These are phyloP conservation scores for Alviniconcha strummeri DNA, from an alignment of 2,888 invertebrate genomes.

Conservation along the genomic window DNA sequence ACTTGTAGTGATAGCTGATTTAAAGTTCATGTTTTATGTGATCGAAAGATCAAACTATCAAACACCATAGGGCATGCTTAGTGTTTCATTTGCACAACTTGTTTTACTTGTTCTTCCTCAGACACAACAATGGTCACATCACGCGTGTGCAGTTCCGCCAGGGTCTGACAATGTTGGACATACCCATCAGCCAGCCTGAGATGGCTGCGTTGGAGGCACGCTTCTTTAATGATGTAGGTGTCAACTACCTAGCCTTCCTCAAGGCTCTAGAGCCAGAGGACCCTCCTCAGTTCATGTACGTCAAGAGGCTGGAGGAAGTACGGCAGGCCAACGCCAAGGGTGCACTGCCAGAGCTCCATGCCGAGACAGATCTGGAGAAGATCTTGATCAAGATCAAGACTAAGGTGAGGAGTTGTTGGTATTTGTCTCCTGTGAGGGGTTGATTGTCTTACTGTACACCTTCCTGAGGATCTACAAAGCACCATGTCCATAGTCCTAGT, in stretches of 20 bases:
- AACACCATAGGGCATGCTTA: no score
- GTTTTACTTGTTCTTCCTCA: slow-evolving; percentile 33
- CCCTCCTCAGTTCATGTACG: slow-evolving; percentile 64
- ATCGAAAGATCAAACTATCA: no score
- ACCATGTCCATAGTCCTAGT: no score
- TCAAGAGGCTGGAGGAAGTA: slow-evolving; percentile 64
- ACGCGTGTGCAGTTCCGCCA: slow-evolving; percentile 71
- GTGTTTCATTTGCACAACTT: no score
- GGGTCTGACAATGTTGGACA: slow-evolving; percentile 69
- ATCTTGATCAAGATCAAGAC: slow-evolving; percentile 70
- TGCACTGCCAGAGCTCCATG: slow-evolving; percentile 58
- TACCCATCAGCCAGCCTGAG: slow-evolving; percentile 66
- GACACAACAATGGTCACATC: slow-evolving; percentile 73
- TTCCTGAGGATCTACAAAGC: no score
- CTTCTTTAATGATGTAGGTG: slow-evolving; percentile 71
- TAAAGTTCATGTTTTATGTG: no score
- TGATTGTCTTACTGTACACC: no score
- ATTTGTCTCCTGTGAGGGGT: neutral
- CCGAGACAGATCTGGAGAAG: slow-evolving; percentile 65
- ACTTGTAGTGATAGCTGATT: no score
- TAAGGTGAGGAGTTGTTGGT: slow-evolving; percentile 60
- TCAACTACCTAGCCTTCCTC: slow-evolving; percentile 71
- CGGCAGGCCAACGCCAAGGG: slow-evolving; percentile 59
- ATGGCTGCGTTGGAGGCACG: slow-evolving; percentile 70
- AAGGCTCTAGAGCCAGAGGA: slow-evolving; percentile 66